phyloP scores from a whole-genome alignment of 1,140 invertebrate species.

The Adelges cooleyi region DNA sequence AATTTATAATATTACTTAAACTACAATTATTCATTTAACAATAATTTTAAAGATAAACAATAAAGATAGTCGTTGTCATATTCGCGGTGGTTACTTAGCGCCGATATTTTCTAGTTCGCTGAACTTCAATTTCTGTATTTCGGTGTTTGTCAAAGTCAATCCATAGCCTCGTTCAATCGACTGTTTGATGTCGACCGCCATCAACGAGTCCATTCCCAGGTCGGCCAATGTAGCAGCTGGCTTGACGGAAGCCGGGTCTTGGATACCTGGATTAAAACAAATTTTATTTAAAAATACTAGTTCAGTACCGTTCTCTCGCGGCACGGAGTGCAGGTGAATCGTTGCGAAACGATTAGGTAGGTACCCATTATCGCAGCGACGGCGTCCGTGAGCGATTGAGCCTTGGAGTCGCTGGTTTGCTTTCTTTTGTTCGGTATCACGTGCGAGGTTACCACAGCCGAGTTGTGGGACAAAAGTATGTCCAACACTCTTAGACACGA shows the following conservation, averaged over 20 bases:
- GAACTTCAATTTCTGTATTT: conserved; percentile 27
- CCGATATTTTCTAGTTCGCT: conserved; percentile 13
- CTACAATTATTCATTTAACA: no score
- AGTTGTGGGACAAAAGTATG: not conserved
- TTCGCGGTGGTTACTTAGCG: not conserved
- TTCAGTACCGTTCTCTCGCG: no score
- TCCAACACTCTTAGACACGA: conserved; percentile 13
- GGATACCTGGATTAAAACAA: conserved; percentile 8
- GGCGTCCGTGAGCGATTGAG: not conserved
- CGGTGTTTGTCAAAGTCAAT: not conserved
- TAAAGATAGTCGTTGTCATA: no score
- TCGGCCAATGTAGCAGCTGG: conserved; percentile 23
- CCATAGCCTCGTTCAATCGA: conserved; percentile 7
- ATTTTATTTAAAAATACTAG: no score
- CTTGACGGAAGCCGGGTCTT: conserved; percentile 8
- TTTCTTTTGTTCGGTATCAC: conserved; percentile 22
- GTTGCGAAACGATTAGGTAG: no score
- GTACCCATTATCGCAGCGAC: conserved; percentile 26
- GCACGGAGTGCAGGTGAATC: no score
- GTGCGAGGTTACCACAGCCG: conserved; percentile 12
- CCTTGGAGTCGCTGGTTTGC: not conserved
- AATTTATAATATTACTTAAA: no score
- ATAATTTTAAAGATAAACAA: no score
- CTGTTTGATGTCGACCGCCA: conserved; percentile 29
- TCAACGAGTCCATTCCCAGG: conserved; percentile 30